Evolutionary conservation across 2,797 vertebrate species (phyloP).

Genomic region (Eulemur coronatus): DNA sequence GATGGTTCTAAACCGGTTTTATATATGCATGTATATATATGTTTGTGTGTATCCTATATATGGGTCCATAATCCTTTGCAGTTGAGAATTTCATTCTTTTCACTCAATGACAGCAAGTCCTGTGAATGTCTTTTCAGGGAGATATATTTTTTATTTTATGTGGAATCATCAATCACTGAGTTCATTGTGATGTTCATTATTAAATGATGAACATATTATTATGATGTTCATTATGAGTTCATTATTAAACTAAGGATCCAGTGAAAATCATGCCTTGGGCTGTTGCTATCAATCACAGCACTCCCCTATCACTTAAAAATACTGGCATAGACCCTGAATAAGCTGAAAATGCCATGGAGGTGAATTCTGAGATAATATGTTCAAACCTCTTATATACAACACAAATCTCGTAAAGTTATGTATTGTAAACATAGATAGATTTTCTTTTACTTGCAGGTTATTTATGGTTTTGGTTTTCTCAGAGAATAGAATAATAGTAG

Average conservation of each 20-base stretch:
- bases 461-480: neutral
- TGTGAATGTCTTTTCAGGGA: neutral
- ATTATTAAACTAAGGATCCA: neutral
- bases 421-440: slow-evolving; percentile 85
- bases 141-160: neutral
- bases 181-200: neutral
- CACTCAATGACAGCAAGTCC: neutral
- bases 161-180: neutral
- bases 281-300: slow-evolving; percentile 87
- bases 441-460: neutral
- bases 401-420: slow-evolving; percentile 90
- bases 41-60: neutral
- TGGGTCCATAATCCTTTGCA: neutral
- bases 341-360: slow-evolving; percentile 95
- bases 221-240: too few relatives aligned
- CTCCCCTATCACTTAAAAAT: slow-evolving; percentile 88
- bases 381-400: slow-evolving; percentile 94
- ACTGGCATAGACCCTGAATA: slow-evolving; percentile 91
- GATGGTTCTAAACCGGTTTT: neutral
- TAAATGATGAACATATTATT: too few relatives aligned
- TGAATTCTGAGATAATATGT: slow-evolving; percentile 94
- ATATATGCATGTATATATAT: neutral
- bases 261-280: slow-evolving; percentile 87
- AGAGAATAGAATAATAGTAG: neutral
- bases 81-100: neutral